Percentiles rank a stretch among this genome's conserved stretches.
Evolutionary conservation across 2,888 invertebrate genomes (phyloP).

Genomic region (Labia minor): DNA sequence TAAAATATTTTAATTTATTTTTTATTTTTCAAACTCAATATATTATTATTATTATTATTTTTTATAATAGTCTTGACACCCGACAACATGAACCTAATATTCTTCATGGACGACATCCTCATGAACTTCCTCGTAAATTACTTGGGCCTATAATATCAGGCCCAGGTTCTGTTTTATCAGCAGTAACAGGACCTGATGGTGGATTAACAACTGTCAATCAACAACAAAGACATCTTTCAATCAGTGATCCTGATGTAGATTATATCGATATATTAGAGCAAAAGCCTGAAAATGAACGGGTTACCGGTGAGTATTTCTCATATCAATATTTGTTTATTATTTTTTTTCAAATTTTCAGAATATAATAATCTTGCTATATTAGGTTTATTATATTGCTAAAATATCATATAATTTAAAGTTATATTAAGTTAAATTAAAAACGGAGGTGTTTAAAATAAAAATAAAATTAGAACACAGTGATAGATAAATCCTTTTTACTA

Average conservation of each 20-base stretch:
- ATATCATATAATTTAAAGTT: no score
- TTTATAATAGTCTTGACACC: constrained; percentile 33
- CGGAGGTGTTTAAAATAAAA: no score
- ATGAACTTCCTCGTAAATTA: constrained; percentile 55
- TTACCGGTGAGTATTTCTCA: constrained; percentile 18
- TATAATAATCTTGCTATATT: no score
- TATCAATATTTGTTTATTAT: constrained; percentile 15
- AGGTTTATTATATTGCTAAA: no score
- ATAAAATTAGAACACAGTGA: no score
- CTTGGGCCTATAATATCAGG: constrained; percentile 41
- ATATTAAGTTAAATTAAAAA: no score
- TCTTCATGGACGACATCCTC: constrained; percentile 57
- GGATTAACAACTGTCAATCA: constrained; percentile 65
- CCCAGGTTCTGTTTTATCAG: constrained; percentile 50
- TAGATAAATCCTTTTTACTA: no score
- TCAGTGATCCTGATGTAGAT: constrained; percentile 57
- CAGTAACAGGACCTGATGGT: constrained; percentile 71
- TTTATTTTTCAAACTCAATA: no score
- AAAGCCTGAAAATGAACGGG: constrained; percentile 27
- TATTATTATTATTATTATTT: no score
- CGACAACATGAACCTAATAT: constrained; percentile 46
- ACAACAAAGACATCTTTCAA: constrained; percentile 52
- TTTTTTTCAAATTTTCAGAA: neutral
- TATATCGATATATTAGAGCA: constrained; percentile 53
- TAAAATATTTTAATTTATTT: no score